phyloP scores from a whole-genome alignment of 1,140 invertebrate species.

The Drosophila watanabei region DNA sequence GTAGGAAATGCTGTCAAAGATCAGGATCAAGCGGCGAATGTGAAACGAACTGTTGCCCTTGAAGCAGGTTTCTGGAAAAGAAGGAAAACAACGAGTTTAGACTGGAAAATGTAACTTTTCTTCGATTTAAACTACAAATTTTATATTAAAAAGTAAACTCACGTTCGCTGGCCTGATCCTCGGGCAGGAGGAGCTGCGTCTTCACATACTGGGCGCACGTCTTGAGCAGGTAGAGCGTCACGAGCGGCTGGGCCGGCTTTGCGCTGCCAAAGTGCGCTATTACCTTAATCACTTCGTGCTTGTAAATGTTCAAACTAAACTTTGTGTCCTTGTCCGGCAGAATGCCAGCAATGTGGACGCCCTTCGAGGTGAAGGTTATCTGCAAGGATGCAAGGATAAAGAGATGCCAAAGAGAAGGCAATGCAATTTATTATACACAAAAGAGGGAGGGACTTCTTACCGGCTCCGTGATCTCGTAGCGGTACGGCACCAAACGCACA shows the following conservation, averaged over 20 bases:
- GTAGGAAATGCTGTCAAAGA: conserved; percentile 90
- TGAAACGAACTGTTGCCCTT: conserved; percentile 84
- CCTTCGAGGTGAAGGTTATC: conserved; percentile 26
- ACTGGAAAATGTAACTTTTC: too few species aligned
- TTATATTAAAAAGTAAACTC: conserved; percentile 2
- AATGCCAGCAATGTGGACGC: conserved; percentile 14
- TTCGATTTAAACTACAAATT: not conserved
- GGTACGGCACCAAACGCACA: conserved; percentile 31
- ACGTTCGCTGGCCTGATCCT: conserved; percentile 62
- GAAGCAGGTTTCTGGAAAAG: conserved; percentile 87
- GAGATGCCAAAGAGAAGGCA: not conserved
- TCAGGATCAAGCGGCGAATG: conserved; percentile 89
- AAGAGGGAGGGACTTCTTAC: conserved; percentile 2
- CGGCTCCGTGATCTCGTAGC: conserved; percentile 29
- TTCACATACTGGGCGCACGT: conserved; percentile 40
- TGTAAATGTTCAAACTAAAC: conserved; percentile 30
- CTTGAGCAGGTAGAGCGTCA: conserved; percentile 26
- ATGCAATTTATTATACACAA: conserved; percentile 25
- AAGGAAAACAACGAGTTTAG: too few species aligned
- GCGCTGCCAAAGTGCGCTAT: conserved; percentile 26
- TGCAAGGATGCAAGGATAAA: not conserved
- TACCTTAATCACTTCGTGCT: conserved; percentile 43
- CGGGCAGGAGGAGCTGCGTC: conserved; percentile 88
- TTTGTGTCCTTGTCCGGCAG: conserved; percentile 21
- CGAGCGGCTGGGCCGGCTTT: conserved; percentile 11